Base-by-base conservation (phyloP, 2,888 invertebrate genomes). In the Agapostemon virescens region DNA sequence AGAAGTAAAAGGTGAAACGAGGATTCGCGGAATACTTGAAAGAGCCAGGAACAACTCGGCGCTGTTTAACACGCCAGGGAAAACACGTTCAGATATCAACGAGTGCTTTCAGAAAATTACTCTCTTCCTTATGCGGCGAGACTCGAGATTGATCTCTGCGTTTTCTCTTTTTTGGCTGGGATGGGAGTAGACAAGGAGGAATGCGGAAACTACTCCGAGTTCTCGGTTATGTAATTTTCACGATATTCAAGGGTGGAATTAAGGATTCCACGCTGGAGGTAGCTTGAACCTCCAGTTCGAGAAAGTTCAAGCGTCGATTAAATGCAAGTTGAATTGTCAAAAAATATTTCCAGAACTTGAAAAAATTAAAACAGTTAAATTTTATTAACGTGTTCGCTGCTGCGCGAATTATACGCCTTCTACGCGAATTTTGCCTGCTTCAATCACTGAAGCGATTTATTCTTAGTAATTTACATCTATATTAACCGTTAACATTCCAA, bases 91-190 rank as follows among this genome's bases (percentile, higher is more conserved):
- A 63, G 71, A 71, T 71, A 61, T 40, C 71, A 71, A 61, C 71
- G 61, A 71, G 45, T 61, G 71, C 71, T 71, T 71, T 71, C 33
- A 71, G 71, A 71, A 71, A 71, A 71, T 61, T 40, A 71, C 58
- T 71, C 61, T 61, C 23, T 61, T 52, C 61, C 30, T 42, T 52
- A 30, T 52, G 67, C 23, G 42, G 45, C 45, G 40, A 45, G 67
- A 67, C 40, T 42, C 67, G 67, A 45, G 67, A 67, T 64, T 38
- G 67, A 67, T 67, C 40, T 67, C 67, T 7, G n/a, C 55, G 36
- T 38, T 64, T 64, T 23, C 23, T 36, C 64, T 67, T 36, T 63
- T 63, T 61, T 63, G 55, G 30, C 17, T 17, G 58, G 58, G 30
- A 30, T 33, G 61, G 33, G 33, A n/a, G 33, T 33, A 63, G 61